Evolutionary conservation across 2,797 vertebrate species (phyloP).

Genomic region (Alexandromys oeconomus): DNA sequence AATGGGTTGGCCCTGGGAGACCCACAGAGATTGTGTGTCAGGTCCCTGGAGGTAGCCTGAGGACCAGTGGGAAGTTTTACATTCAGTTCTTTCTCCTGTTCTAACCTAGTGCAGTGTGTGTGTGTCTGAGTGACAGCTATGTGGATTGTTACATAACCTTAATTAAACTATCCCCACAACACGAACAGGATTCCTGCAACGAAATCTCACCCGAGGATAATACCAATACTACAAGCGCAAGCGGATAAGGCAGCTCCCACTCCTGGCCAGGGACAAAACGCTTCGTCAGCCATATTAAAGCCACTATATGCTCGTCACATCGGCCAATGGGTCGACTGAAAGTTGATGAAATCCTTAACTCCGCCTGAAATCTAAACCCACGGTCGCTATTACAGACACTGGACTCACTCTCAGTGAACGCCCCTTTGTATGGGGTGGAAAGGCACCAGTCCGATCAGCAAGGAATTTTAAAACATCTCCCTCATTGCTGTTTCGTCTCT

Average conservation of each 20-base stretch:
- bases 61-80: not conserved
- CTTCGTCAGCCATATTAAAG: not conserved
- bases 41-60: not conserved
- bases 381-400: not conserved
- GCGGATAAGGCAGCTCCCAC: not conserved
- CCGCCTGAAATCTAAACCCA: not conserved
- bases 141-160: constrained; percentile 3
- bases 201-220: not conserved
- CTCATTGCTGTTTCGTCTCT: not conserved
- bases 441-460: not conserved
- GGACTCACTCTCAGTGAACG: not conserved
- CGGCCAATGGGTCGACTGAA: not conserved
- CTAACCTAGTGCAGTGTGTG: not conserved
- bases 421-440: not conserved
- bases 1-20: not conserved
- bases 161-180: constrained; percentile 53
- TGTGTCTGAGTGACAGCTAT: not conserved
- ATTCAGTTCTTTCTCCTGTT: not conserved
- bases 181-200: not conserved
- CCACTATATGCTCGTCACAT: not conserved
- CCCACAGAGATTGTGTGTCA: not conserved
- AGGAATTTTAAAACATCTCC: not conserved
- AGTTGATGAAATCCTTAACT: not conserved
- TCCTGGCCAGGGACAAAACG: not conserved
- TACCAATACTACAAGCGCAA: not conserved